These are phyloP conservation scores for Todiramphus saurophagus DNA, from an alignment of 2,113 vertebrate species.

Conservation along the genomic window DNA sequence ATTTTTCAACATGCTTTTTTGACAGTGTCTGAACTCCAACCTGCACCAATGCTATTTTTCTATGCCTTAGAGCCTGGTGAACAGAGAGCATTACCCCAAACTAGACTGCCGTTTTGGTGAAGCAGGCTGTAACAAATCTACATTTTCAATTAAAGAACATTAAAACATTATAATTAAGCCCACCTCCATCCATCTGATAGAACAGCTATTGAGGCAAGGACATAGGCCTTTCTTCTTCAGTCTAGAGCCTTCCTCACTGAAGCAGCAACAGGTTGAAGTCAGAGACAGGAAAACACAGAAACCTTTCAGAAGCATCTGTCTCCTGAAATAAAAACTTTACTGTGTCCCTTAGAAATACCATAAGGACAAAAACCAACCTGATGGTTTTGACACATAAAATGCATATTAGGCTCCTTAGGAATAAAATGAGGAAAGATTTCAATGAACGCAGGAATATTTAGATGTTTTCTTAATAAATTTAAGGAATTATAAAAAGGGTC, in stretches of 20 bases:
- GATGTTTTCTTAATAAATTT: not conserved
- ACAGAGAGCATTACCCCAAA: not conserved
- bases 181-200: not conserved
- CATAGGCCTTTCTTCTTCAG: accelerated
- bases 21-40: not conserved
- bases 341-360: not conserved
- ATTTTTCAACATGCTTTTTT: not conserved
- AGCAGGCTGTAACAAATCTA: not conserved
- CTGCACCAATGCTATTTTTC: not conserved
- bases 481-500: not conserved
- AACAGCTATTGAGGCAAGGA: not conserved
- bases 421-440: not conserved
- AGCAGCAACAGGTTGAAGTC: not conserved
- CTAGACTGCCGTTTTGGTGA: not conserved
- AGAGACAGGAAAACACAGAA: not conserved
- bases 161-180: constrained; percentile 28
- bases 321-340: not conserved
- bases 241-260: not conserved
- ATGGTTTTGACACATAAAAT: not conserved
- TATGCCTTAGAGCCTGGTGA: not conserved
- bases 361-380: not conserved
- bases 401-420: not conserved
- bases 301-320: not conserved
- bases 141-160: constrained; percentile 34
- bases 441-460: not conserved